Evolutionary conservation across 2,888 invertebrate genomes (phyloP), one percentile per base, ranked within the genome.

Genomic region (Megastigmus dorsalis): DNA sequence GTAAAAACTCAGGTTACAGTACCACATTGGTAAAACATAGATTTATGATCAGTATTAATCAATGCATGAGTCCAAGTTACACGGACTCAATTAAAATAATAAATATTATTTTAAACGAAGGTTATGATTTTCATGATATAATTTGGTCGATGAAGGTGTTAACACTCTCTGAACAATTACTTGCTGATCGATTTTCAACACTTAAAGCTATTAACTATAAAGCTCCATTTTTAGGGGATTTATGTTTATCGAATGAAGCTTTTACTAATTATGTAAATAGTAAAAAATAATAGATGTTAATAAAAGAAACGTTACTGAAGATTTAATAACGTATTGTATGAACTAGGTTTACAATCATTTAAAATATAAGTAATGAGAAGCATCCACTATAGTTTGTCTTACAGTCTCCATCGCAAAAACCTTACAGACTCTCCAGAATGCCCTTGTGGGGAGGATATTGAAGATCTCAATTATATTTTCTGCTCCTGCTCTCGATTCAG

Each of bases 101-200:
- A 15, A 0, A 52, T 38, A 18, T 50, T 28, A 33, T 71, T 38
- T 23, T 50, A 30, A 15, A 59, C 10, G 48, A 72, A 72, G 66
- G 66, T 20, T 72, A 72, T 33, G 15, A 28, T 20, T 72, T 50
- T 13, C 41, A 66, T 54, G 72, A 72, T 26, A 72, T 72, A 38
- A 41, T 63, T 28, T 72, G 72, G 57, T 43, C 43, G 0, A 50
- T 48, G n/a, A 57, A 55, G 48, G 54, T 74, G 15, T 48, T 74
- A 18, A n/a, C 2, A 18, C 20, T 63, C 4, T 7, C 48, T 13
- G 7, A 48, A 30, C 13, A 41, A 45, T 10, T 50, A 18, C 55
- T 63, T 23, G 33, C 15, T 0, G 5, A 50, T 1, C 9, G 57
- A 26, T 48, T 63, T 63, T 45, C 20, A 28, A 6, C 3, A 13